These are phyloP conservation scores for Molossus alvarezi DNA, from an alignment of 2,797 vertebrate genomes.

Conservation along the genomic window DNA sequence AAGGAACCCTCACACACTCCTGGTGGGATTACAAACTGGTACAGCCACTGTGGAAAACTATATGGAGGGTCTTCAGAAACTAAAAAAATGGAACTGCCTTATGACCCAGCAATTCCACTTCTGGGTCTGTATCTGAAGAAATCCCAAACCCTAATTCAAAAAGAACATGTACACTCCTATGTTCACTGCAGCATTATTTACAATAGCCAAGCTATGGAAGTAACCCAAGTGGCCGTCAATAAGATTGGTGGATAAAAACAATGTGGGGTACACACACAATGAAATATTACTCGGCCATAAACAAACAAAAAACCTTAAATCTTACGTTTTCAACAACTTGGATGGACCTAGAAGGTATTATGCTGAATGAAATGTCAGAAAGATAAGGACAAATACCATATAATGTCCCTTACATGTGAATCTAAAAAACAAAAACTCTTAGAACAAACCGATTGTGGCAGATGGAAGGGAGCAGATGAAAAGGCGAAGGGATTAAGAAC, in stretches of 20 bases:
- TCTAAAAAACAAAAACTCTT: not conserved
- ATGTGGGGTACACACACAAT: rapidly evolving
- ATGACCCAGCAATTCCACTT: not conserved
- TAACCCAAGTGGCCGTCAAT: not conserved
- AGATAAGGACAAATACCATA: not conserved
- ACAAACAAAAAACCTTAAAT: too few relatives aligned
- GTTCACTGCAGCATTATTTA: not conserved
- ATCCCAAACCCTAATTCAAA: not conserved
- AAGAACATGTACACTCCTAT: not conserved
- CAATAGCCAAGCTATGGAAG: not conserved
- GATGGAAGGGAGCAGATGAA: too few relatives aligned
- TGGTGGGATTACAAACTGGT: not conserved
- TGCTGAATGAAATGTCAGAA: not conserved
- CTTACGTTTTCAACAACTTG: not conserved
- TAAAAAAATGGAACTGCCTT: not conserved
- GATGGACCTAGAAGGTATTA: not conserved
- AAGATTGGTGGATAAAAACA: too few relatives aligned
- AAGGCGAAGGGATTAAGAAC: not conserved
- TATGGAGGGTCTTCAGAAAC: not conserved
- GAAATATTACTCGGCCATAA: not conserved
- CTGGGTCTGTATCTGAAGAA: not conserved
- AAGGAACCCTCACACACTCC: not conserved
- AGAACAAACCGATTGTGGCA: too few relatives aligned
- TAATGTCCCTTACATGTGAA: not conserved
- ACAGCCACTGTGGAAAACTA: not conserved